A percentile compares a stretch with the other conserved stretches of the same genome.
phyloP scores from a whole-genome alignment of 2,113 vertebrate species.

The Dissostichus mawsoni region DNA sequence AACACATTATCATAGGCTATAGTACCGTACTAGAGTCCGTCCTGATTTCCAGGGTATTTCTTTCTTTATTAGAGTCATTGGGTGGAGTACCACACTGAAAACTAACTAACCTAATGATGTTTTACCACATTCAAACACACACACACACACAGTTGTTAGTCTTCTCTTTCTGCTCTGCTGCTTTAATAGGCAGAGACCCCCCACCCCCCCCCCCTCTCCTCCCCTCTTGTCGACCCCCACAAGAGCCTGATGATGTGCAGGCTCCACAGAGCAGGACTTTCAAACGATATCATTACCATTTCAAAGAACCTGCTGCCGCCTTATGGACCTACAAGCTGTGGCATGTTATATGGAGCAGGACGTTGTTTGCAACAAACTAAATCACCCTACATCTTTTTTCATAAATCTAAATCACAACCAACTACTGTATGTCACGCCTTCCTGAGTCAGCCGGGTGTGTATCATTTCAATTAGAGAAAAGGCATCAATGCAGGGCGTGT shows the following conservation, averaged over 20 bases:
- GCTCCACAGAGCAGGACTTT: slow-evolving; percentile 69
- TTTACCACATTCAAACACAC: not conserved
- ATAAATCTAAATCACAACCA: slow-evolving; percentile 8
- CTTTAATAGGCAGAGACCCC: slow-evolving; percentile 58
- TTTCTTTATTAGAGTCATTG: not conserved
- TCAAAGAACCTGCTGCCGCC: slow-evolving; percentile 68
- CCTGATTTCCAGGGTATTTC: not conserved
- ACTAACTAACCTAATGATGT: not conserved
- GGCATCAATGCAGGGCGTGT: slow-evolving; percentile 1
- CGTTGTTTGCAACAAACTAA: slow-evolving; percentile 30
- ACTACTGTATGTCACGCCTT: not conserved
- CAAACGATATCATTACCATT: slow-evolving; percentile 77
- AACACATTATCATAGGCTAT: not conserved
- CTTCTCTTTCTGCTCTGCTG: slow-evolving; percentile 64
- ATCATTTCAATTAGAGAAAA: slow-evolving; percentile 45
- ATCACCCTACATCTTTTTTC: slow-evolving; percentile 30
- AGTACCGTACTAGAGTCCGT: not conserved
- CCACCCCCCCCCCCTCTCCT: not conserved
- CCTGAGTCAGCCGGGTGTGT: not conserved
- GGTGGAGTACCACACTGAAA: not conserved
- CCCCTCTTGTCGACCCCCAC: slow-evolving; percentile 60
- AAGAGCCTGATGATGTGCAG: slow-evolving; percentile 70
- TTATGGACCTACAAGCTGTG: slow-evolving; percentile 50
- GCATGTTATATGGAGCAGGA: slow-evolving; percentile 40
- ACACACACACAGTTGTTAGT: slow-evolving; percentile 8